Conservation (phyloP, 2,888 invertebrate species). For the Hemaris fuciformis region DNA sequence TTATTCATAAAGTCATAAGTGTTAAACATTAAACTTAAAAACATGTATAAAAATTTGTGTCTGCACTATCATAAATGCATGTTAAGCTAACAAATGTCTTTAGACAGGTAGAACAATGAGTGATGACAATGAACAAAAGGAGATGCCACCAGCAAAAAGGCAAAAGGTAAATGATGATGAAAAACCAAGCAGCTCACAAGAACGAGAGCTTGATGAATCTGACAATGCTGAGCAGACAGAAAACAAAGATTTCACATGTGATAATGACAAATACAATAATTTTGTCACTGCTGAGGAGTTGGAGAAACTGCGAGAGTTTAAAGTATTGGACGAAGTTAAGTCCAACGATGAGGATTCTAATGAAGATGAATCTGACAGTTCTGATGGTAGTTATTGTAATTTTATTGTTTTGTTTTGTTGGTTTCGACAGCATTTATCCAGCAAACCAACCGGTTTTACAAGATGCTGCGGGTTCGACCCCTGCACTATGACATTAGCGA, state of each 20-base stretch:
- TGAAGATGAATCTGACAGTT: conserved; percentile 60
- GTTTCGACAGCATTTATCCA: not conserved
- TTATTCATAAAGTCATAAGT: too few relatives aligned
- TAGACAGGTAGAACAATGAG: conserved; percentile 40
- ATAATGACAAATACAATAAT: conserved; percentile 45
- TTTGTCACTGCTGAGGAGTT: conserved; percentile 56
- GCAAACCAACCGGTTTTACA: not conserved
- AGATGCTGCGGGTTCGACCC: too few relatives aligned
- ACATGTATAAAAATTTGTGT: not conserved
- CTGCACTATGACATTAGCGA: too few relatives aligned
- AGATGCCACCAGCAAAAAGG: conserved; percentile 47
- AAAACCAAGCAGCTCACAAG: not conserved
- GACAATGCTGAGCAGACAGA: conserved; percentile 6
- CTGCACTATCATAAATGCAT: conserved; percentile 16
- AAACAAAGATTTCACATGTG: conserved; percentile 23
- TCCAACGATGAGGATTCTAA: conserved; percentile 69
- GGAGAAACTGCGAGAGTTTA: conserved; percentile 63
- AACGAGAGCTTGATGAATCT: conserved; percentile 18
- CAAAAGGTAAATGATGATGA: conserved; percentile 33
- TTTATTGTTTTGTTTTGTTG: not conserved
- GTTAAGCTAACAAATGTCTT: conserved; percentile 35
- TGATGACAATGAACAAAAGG: conserved; percentile 25
- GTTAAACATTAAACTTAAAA: not conserved
- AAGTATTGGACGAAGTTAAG: conserved; percentile 71
- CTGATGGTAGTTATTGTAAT: conserved; percentile 49